phyloP scores from a whole-genome alignment of 1,140 invertebrate genomes.

The Ganaspis sp. region DNA sequence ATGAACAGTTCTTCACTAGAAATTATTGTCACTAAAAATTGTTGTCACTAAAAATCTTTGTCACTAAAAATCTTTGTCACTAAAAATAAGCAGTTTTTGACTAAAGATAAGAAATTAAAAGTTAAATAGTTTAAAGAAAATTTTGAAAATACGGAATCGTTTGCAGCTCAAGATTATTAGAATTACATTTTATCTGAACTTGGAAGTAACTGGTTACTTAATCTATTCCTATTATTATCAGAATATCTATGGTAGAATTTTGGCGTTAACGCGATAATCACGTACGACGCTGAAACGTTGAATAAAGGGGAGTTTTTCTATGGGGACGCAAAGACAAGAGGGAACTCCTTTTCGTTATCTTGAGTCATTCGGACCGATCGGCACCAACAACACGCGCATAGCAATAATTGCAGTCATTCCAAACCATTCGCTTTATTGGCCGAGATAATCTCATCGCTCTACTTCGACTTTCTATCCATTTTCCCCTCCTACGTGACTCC shows the following conservation, averaged over 20 bases:
- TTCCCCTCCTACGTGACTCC: conserved; percentile 64
- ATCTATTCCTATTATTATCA: conserved; percentile 13
- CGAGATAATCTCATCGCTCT: conserved; percentile 70
- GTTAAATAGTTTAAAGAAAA: too few species aligned
- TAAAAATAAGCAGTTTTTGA: too few species aligned
- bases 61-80: too few species aligned
- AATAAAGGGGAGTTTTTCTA: conserved; percentile 5
- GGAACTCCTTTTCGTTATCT: conserved; percentile 13
- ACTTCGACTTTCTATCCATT: conserved; percentile 68
- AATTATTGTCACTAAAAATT: too few species aligned
- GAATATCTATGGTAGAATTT: not conserved
- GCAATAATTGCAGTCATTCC: conserved; percentile 72
- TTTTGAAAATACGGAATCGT: too few species aligned
- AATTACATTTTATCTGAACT: not conserved
- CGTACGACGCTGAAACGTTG: not conserved
- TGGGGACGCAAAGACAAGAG: conserved; percentile 20
- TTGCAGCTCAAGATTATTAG: not conserved
- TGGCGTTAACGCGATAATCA: conserved; percentile 10
- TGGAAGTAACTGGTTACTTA: not conserved
- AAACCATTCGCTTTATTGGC: conserved; percentile 69
- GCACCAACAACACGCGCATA: conserved; percentile 61
- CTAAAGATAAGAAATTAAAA: not conserved
- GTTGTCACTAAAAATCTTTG: too few species aligned
- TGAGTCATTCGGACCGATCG: not conserved
- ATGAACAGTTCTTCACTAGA: too few species aligned